A percentile compares a stretch with the other conserved stretches of the same genome.
Evolutionary conservation across 2,797 vertebrate genomes (phyloP).

Genomic region (Coregonus suidteri): DNA sequence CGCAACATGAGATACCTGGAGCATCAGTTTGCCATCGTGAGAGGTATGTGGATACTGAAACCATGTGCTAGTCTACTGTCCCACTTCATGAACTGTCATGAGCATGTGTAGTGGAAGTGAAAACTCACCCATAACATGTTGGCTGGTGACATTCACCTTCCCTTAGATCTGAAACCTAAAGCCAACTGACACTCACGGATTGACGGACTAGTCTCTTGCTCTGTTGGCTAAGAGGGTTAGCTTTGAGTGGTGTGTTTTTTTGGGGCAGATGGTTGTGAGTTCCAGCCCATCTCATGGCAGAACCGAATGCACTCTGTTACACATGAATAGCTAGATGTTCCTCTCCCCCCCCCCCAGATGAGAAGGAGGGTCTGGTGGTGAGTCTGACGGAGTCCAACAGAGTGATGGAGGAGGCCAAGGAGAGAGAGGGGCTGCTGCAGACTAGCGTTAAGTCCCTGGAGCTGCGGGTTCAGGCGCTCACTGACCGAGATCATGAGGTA

Average conservation of each 20-base stretch:
- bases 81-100: neutral
- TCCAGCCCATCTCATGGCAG: neutral
- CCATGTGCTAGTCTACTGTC: neutral
- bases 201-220: no score
- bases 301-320: neutral
- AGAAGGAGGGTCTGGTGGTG: slow-evolving; percentile 86
- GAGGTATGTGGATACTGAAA: slow-evolving; percentile 76
- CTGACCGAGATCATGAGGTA: slow-evolving; percentile 86
- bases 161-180: no score
- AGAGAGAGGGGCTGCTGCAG: slow-evolving; percentile 83
- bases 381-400: slow-evolving; percentile 86
- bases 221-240: no score
- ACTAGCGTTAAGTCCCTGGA: slow-evolving; percentile 84
- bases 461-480: slow-evolving; percentile 82
- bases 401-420: slow-evolving; percentile 83
- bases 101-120: no score
- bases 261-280: neutral
- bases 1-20: slow-evolving; percentile 88
- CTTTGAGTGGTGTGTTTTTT: neutral
- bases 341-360: slow-evolving; percentile 74
- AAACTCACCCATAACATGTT: no score
- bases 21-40: slow-evolving; percentile 89
- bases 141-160: no score
- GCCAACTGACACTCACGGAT: no score
- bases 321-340: no score